Percentiles rank a stretch among this genome's conserved stretches.
phyloP scores from a whole-genome alignment of 1,140 invertebrate species.

The Copidosoma floridanum region DNA sequence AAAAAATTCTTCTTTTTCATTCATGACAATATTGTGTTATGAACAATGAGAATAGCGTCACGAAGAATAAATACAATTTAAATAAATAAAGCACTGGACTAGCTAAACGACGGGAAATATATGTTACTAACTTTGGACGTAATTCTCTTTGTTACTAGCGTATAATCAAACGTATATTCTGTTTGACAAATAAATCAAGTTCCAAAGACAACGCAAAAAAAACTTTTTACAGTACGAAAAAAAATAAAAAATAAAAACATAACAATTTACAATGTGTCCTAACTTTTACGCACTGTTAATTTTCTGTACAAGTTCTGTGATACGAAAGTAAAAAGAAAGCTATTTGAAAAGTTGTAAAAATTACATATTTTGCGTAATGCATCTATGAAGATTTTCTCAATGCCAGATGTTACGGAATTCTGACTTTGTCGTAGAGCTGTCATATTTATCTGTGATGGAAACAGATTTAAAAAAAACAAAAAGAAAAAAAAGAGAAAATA shows the following conservation, averaged over 20 bases:
- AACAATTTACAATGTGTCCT: slow-evolving; percentile 5
- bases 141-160: slow-evolving; percentile 5
- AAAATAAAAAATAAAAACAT: slow-evolving; percentile 15
- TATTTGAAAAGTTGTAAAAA: too few species aligned
- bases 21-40: neutral
- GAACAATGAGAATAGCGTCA: slow-evolving; percentile 2
- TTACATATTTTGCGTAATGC: too few species aligned
- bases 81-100: too few species aligned
- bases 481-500: too few species aligned
- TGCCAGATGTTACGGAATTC: slow-evolving; percentile 21
- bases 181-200: slow-evolving; percentile 5
- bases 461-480: slow-evolving; percentile 15
- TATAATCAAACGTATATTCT: slow-evolving; percentile 9
- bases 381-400: slow-evolving; percentile 13
- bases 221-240: neutral
- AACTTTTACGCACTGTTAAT: too few species aligned
- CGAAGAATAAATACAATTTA: slow-evolving; percentile 20
- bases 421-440: slow-evolving; percentile 20
- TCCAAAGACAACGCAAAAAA: slow-evolving; percentile 12
- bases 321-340: too few species aligned
- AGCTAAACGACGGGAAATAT: too few species aligned
- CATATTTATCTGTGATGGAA: slow-evolving; percentile 19
- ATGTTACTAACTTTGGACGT: slow-evolving; percentile 6
- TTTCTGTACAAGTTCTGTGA: too few species aligned
- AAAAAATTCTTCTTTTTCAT: slow-evolving; percentile 2